These are phyloP conservation scores for Micrasema longulum DNA, from an alignment of 1,140 invertebrate genomes.

Conservation along the genomic window DNA sequence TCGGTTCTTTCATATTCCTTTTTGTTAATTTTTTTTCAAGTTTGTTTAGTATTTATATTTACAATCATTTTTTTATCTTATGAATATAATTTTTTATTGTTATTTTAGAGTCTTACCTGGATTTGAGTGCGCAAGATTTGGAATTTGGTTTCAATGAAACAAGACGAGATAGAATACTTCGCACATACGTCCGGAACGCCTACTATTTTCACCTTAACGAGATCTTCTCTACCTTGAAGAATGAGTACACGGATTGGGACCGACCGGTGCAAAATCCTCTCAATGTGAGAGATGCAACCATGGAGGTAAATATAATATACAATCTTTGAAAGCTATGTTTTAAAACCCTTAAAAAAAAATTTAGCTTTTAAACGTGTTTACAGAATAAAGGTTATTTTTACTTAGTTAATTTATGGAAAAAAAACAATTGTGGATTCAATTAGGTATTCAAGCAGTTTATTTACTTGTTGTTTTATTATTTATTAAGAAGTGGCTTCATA, in stretches of 20 bases:
- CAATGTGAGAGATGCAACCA: slow-evolving; percentile 80
- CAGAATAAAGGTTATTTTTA: too few species aligned
- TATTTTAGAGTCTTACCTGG: slow-evolving; percentile 78
- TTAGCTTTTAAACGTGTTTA: neutral
- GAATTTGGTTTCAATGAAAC: slow-evolving; percentile 89
- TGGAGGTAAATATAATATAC: slow-evolving; percentile 64
- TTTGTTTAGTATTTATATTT: too few species aligned
- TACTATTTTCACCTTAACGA: slow-evolving; percentile 92
- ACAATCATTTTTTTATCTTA: too few species aligned
- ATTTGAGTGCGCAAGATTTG: slow-evolving; percentile 80
- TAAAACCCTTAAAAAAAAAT: neutral
- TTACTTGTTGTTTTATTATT: too few species aligned
- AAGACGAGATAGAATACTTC: slow-evolving; percentile 83
- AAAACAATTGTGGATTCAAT: too few species aligned
- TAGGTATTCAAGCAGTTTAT: too few species aligned
- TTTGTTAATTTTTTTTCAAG: too few species aligned
- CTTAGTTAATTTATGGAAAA: too few species aligned
- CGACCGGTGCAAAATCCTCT: slow-evolving; percentile 79
- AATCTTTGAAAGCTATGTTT: too few species aligned
- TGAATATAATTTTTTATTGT: too few species aligned
- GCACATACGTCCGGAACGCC: slow-evolving; percentile 89
- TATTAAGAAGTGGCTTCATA: too few species aligned
- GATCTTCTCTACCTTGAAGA: slow-evolving; percentile 90
- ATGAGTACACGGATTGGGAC: slow-evolving; percentile 95
- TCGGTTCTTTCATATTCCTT: too few species aligned